A percentile compares a stretch with the other conserved stretches of the same genome.
Evolutionary conservation across 2,888 invertebrate species (phyloP).

Genomic region (Tenthredo scrophulariae): DNA sequence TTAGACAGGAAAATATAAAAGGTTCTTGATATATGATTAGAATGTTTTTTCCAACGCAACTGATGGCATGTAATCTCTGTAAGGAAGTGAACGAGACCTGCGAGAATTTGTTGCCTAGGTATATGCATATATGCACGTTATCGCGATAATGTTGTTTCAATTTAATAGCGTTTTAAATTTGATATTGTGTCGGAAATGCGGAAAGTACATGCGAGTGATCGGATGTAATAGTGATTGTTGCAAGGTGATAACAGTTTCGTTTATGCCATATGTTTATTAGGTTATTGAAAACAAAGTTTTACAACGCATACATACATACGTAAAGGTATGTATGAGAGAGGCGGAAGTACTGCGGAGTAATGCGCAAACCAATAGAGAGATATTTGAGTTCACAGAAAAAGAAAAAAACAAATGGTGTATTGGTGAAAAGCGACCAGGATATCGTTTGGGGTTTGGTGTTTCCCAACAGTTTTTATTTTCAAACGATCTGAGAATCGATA

Average conservation of each 20-base stretch:
- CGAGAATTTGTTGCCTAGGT: neutral
- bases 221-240: neutral
- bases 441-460: slow-evolving; percentile 35
- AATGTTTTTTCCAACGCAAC: neutral
- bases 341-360: neutral
- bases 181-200: neutral
- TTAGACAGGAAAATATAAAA: neutral
- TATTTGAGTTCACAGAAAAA: neutral
- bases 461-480: neutral
- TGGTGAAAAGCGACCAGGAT: neutral
- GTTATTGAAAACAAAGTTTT: neutral
- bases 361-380: too few species aligned
- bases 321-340: neutral
- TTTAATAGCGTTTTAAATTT: neutral
- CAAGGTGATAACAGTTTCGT: neutral
- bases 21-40: neutral
- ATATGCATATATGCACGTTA: neutral
- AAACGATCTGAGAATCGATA: slow-evolving; percentile 35
- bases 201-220: neutral
- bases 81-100: neutral
- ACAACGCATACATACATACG: neutral
- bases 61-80: neutral
- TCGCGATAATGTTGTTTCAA: neutral
- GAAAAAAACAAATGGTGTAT: neutral
- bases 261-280: neutral